Percentiles rank a stretch among this genome's conserved stretches.
Evolutionary conservation across 2,888 invertebrate species (phyloP).

Genomic region (Neoitamus cyanurus): DNA sequence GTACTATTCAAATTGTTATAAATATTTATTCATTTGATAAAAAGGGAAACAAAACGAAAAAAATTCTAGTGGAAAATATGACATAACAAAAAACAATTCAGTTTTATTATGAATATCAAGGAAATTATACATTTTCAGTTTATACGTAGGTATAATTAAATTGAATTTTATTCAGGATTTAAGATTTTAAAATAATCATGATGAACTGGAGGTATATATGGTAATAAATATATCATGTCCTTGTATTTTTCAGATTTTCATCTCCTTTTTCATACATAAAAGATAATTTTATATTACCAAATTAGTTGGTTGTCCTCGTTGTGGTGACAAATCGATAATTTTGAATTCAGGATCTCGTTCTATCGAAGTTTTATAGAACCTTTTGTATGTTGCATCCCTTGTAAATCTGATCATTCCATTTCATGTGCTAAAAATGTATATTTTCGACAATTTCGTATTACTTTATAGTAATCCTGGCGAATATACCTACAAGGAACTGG

Average conservation of each 20-base stretch:
- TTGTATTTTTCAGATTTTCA: slow-evolving; percentile 20
- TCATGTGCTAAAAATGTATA: slow-evolving; percentile 48
- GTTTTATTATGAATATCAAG: not conserved
- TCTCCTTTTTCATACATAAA: slow-evolving; percentile 19
- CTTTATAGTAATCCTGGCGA: slow-evolving; percentile 50
- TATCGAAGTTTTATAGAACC: slow-evolving; percentile 39
- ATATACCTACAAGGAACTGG: slow-evolving; percentile 51
- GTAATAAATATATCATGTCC: slow-evolving; percentile 32
- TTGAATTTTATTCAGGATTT: slow-evolving; percentile 21
- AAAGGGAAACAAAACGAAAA: not conserved
- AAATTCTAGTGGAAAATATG: slow-evolving; percentile 20
- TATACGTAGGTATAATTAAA: slow-evolving; percentile 2
- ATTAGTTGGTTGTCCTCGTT: slow-evolving; percentile 19
- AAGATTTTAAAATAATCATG: slow-evolving; percentile 33
- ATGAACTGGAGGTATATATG: slow-evolving; percentile 28
- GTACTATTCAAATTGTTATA: not conserved
- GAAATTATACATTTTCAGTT: slow-evolving; percentile 6
- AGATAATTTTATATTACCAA: slow-evolving; percentile 27
- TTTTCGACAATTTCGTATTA: slow-evolving; percentile 50
- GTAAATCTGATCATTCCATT: slow-evolving; percentile 45
- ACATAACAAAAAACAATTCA: slow-evolving; percentile 18
- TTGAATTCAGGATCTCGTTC: slow-evolving; percentile 23
- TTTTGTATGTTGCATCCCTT: slow-evolving; percentile 29
- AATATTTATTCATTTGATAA: slow-evolving; percentile 16
- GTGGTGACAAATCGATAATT: slow-evolving; percentile 33